Base-by-base conservation (phyloP, 53 echinoderm and acorn worm species). In the Echinarachnius parma region DNA sequence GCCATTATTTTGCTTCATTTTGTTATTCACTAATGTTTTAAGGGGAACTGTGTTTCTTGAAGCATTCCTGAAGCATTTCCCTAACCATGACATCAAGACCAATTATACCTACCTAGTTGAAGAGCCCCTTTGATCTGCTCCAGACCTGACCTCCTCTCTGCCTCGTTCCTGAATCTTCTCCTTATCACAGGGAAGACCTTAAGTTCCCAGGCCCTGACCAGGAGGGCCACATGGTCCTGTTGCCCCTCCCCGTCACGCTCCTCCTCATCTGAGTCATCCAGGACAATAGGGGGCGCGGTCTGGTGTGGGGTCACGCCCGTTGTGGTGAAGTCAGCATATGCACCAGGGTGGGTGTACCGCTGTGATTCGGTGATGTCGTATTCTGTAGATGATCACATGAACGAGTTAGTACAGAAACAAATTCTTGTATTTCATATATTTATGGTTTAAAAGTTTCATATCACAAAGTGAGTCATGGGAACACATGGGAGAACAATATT, bases 41-140 rank as follows among this genome's bases (percentile, higher is more conserved):
- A n/a, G n/a, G n/a, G n/a, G n/a, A n/a, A n/a, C n/a, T n/a, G n/a
- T n/a, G n/a, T n/a, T n/a, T n/a, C n/a, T n/a, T n/a, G n/a, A n/a
- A n/a, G n/a, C n/a, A n/a, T n/a, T n/a, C n/a, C n/a, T n/a, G n/a
- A n/a, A n/a, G n/a, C n/a, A n/a, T n/a, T n/a, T n/a, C n/a, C n/a
- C n/a, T n/a, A n/a, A n/a, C n/a, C n/a, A n/a, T n/a, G n/a, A n/a
- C n/a, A n/a, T n/a, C n/a, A n/a, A n/a, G n/a, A n/a, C n/a, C 13
- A 13, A 39, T 39, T 7, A 39, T 4, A 16, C 77, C 54, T 66
- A 90, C 90, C 90, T 28, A 90, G 76, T 48, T 90, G 90, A 32
- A 90, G 58, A 24, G 90, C 90, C 47, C 90, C 90, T 48, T 90
- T 90, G 56, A 90, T 90, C 79, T 90, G 90, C 45, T 90, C 90